Conservation (phyloP, 2,888 invertebrate species). For the Nemurella pictetii region DNA sequence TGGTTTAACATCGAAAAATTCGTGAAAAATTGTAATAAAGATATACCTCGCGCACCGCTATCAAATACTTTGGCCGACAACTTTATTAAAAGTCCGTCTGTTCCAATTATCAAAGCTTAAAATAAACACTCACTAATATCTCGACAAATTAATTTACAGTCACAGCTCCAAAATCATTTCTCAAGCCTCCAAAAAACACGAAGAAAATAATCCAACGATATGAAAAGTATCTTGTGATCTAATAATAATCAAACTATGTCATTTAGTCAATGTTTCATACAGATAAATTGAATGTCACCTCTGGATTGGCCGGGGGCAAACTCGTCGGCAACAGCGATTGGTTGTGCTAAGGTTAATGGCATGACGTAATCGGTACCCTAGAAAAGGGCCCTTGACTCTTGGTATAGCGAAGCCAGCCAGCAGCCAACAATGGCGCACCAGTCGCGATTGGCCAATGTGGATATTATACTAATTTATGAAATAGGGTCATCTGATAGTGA, state of each 20-base stretch:
- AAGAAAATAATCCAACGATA: not conserved
- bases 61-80: too few species aligned
- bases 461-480: slow-evolving; percentile 21
- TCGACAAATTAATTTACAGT: not conserved
- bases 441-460: slow-evolving; percentile 21
- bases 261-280: not conserved
- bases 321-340: not conserved
- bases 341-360: slow-evolving; percentile 17
- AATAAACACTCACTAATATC: not conserved
- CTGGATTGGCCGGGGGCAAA: not conserved
- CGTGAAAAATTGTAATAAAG: too few species aligned
- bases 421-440: not conserved
- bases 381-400: slow-evolving; percentile 30
- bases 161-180: not conserved
- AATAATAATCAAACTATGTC: slow-evolving; percentile 3
- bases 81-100: not conserved
- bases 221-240: not conserved
- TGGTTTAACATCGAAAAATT: too few species aligned
- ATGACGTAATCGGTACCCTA: slow-evolving; percentile 30
- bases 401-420: too few species aligned
- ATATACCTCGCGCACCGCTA: too few species aligned
- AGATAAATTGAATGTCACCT: not conserved
- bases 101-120: not conserved
- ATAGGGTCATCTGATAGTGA: slow-evolving; percentile 26
- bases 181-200: not conserved